Evolutionary conservation across 2,888 invertebrate genomes (phyloP).

Genomic region (Andricus curvator): DNA sequence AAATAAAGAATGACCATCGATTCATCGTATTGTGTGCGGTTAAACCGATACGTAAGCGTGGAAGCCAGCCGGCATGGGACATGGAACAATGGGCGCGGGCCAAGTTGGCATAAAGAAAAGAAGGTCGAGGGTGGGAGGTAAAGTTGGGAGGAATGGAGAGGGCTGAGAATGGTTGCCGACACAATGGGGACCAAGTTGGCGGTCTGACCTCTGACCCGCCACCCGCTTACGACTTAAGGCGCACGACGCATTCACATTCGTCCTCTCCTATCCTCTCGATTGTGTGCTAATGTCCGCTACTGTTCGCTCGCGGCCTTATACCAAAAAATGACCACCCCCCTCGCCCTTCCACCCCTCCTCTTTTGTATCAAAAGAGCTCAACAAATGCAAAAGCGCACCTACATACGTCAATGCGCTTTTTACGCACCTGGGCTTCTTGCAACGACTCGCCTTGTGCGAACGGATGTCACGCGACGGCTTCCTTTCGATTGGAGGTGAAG

Average conservation of each 20-base stretch:
- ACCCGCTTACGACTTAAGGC: conserved; percentile 57
- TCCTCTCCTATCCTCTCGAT: conserved; percentile 72
- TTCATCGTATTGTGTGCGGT: conserved; percentile 52
- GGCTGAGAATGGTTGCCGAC: conserved; percentile 68
- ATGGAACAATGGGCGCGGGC: conserved; percentile 73
- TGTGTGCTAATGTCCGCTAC: conserved; percentile 77
- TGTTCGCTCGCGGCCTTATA: conserved; percentile 63
- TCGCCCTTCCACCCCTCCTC: conserved; percentile 21
- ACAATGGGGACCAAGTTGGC: conserved; percentile 77
- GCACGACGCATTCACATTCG: conserved; percentile 70
- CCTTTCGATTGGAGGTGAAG: conserved; percentile 39
- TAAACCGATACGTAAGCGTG: conserved; percentile 73
- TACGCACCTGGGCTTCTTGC: conserved; percentile 27
- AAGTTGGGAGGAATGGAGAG: conserved; percentile 47
- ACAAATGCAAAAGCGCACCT: conserved; percentile 47
- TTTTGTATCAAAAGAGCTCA: conserved; percentile 46
- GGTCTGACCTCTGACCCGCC: conserved; percentile 75
- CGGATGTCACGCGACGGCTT: conserved; percentile 51
- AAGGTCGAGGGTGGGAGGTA: conserved; percentile 44
- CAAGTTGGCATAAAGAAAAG: conserved; percentile 45
- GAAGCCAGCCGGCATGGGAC: conserved; percentile 67
- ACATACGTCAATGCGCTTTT: conserved; percentile 46
- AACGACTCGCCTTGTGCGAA: conserved; percentile 44
- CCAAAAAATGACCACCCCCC: conserved; percentile 51
- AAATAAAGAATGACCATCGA: conserved; percentile 53